Base-by-base conservation (phyloP, 2,888 invertebrate genomes). In the Aporophyla lueneburgensis region DNA sequence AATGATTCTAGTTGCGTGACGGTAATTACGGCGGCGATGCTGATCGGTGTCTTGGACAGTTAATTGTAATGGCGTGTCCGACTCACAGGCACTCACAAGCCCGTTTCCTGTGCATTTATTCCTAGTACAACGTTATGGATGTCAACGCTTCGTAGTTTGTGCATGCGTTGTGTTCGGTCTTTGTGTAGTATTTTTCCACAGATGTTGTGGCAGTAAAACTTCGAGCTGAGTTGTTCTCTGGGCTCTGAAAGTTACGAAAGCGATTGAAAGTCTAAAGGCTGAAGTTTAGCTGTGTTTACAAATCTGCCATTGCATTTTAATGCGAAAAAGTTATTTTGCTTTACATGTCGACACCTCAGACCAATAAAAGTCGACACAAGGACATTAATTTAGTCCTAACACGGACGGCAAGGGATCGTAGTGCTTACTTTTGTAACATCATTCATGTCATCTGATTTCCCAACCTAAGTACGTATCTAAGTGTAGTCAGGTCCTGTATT, bases 11-110 rank as follows among this genome's bases (percentile, higher is more conserved):
- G 87, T 92, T 93, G 95, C 95, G 95, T 95, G 95, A 92, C 91
- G 90, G 85, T 94, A 95, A 95, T 95, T 93, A 93, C 90, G 89
- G 91, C 87, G 86, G 76, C 70, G 67, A 83, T 85, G 80, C 91
- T 90, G 92, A 93, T 94, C 93, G 90, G 93, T 93, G 94, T 93
- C 94, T 94, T 92, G 88, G 88, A 88, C 91, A 91, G 90, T 92
- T 94, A 93, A 95, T 94, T 94, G 93, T 91, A 87, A 87, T 94
- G 88, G 93, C 93, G 93, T 92, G 90, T 90, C 90, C 88, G 77
- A 80, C 85, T 83, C 88, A 86, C 88, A 87, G 86, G 86, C 88
- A 80, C 83, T 81, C 88, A 86, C 88, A 87, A 83, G 86, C 88
- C 77, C 86, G 90, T 90, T 94, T 94, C 94, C 94, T 94, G 94